Evolutionary conservation across 2,797 vertebrate genomes (phyloP), one percentile per base, ranked within the genome.

Genomic region (Triplophysa bombifrons): DNA sequence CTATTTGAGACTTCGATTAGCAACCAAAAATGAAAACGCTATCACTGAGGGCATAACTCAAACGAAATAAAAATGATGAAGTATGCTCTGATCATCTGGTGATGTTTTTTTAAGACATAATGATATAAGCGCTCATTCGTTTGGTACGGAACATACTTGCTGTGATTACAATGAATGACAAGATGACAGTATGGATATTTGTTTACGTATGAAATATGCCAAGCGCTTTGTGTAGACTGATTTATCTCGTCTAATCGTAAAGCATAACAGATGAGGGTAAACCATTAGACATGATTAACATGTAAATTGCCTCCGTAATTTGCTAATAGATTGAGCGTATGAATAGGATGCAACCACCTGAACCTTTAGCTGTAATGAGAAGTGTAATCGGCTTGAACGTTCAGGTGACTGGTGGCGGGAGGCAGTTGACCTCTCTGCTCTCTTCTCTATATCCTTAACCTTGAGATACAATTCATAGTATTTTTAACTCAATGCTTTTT

Each of bases 281-380:
- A 83, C 82, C 70, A 84, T 82, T 82, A 79, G 72, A 80, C 80
- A 82, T 82, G 82, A 86, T 87, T 85, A 87, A 82, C 80, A 83
- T 79, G 76, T 79, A 87, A 83, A 84, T 84, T 85, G 80, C 74
- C 67, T 84, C 74, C 73, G 82, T 76, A 83, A 79, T 81, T 84
- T 82, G 76, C 80, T 79, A 84, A 85, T 79, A 84, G 71, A 84
- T 83, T 72, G 74, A 84, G 76, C 82, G 55, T 76, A 70, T 83
- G 77, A 82, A 84, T 55, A 76, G 73, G 74, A 87, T 77, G 74
- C 69, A 74, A 66, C 80, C 83, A 85, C 83, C 83, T 84, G 84
- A 86, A 84, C 80, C 82, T 66, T 74, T 65, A 60, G 71, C 74
- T 64, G 58, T 88, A 86, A 87, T 84, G 82, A 85, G 77, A 64